phyloP scores from a whole-genome alignment of 2,797 vertebrate genomes.

The Melanotaenia boesemani region DNA sequence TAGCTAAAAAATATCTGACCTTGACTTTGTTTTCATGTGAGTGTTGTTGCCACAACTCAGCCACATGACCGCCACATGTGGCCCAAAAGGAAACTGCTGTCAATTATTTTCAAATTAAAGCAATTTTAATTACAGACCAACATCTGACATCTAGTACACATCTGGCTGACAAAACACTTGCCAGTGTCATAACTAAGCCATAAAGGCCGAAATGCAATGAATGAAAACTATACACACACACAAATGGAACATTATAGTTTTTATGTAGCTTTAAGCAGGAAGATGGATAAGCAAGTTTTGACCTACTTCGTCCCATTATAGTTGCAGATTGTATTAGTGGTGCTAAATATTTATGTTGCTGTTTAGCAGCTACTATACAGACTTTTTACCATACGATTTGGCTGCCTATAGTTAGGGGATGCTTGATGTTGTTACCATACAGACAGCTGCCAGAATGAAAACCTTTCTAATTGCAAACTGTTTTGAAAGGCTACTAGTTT shows the following conservation, averaged over 20 bases:
- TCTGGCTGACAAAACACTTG: neutral
- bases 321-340: neutral
- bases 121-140: too few relatives aligned
- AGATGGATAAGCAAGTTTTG: neutral
- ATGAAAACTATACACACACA: neutral
- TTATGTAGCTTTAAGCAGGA: neutral
- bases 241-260: neutral
- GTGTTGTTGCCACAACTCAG: too few relatives aligned
- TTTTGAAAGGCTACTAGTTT: slow-evolving; percentile 8
- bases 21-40: too few relatives aligned
- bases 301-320: neutral
- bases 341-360: neutral
- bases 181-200: neutral
- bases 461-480: slow-evolving; percentile 8
- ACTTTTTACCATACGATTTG: neutral
- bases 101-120: too few relatives aligned
- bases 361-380: too few relatives aligned
- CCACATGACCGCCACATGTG: too few relatives aligned
- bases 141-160: neutral
- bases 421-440: neutral
- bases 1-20: too few relatives aligned
- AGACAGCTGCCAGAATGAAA: slow-evolving; percentile 30
- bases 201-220: too few relatives aligned
- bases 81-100: too few relatives aligned
- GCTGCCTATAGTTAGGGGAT: slow-evolving; percentile 24